These are phyloP conservation scores for Brachionus asplanchnoidis DNA, from an alignment of 1,140 invertebrate species.

Conservation along the genomic window DNA sequence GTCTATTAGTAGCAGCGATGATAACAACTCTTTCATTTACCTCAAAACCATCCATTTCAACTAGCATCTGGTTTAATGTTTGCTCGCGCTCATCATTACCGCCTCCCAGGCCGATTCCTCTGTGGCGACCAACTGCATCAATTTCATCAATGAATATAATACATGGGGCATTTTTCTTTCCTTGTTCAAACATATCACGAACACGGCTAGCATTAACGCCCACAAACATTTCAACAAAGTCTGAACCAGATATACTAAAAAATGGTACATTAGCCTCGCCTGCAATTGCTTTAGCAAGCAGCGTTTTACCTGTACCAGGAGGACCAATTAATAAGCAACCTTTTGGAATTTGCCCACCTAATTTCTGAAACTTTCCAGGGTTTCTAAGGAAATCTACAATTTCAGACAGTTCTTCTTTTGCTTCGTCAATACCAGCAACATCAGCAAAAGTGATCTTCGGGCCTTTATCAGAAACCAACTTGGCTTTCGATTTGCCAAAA, in stretches of 20 bases:
- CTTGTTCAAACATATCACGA: conserved; percentile 94
- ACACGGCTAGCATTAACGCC: conserved; percentile 92
- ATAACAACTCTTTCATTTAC: conserved; percentile 91
- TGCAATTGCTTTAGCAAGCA: conserved; percentile 96
- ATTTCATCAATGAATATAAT: conserved; percentile 99
- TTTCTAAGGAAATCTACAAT: conserved; percentile 99
- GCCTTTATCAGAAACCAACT: conserved; percentile 83
- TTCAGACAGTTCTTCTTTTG: conserved; percentile 99
- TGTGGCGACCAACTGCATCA: conserved; percentile 93
- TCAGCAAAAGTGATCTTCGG: conserved; percentile 92
- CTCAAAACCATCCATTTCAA: conserved; percentile 99
- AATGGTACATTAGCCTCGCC: conserved; percentile 98
- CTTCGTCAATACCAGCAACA: conserved; percentile 99
- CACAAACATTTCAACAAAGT: conserved; percentile 99
- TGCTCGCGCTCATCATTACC: conserved; percentile 98
- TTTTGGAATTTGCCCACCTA: conserved; percentile 98
- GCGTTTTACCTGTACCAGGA: conserved; percentile 68
- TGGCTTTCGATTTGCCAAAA: conserved; percentile 93
- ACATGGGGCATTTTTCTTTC: conserved; percentile 93
- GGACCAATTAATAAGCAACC: conserved; percentile 44
- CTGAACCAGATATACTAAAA: conserved; percentile 91
- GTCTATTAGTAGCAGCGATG: conserved; percentile 91
- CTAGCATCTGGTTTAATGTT: conserved; percentile 93
- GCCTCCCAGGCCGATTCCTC: conserved; percentile 84
- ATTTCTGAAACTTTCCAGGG: conserved; percentile 92